Percentiles rank a stretch among this genome's conserved stretches.
Conservation (phyloP, 2,888 invertebrate species). For the Crioceris asparagi region DNA sequence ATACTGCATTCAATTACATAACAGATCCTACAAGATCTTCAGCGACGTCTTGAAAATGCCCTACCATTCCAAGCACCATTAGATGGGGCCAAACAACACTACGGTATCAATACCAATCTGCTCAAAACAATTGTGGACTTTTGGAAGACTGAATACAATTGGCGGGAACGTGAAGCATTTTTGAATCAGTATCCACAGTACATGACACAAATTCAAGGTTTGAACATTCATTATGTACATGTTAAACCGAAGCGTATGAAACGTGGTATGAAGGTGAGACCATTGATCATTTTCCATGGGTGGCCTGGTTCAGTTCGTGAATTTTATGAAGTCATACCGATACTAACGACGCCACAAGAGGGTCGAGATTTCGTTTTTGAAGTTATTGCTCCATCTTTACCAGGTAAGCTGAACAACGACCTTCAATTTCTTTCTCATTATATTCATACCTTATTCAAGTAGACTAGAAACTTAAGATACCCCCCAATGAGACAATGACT, state of each 20-base stretch:
- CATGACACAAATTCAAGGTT: slow-evolving; percentile 58
- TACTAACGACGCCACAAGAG: slow-evolving; percentile 44
- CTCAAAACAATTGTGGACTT: slow-evolving; percentile 57
- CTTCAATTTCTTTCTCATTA: too few species aligned
- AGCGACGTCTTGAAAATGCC: slow-evolving; percentile 43
- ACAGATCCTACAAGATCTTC: slow-evolving; percentile 44
- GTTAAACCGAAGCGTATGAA: slow-evolving; percentile 42
- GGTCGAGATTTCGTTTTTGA: slow-evolving; percentile 51
- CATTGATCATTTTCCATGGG: slow-evolving; percentile 68
- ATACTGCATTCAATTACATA: too few species aligned
- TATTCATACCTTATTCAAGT: too few species aligned
- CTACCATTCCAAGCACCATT: slow-evolving; percentile 41
- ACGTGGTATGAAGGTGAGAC: slow-evolving; percentile 44
- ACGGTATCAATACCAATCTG: slow-evolving; percentile 68
- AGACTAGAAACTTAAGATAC: too few species aligned
- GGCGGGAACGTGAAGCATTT: slow-evolving; percentile 53
- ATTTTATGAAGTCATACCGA: slow-evolving; percentile 65
- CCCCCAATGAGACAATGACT: too few species aligned
- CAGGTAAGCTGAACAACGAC: too few species aligned
- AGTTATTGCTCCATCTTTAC: slow-evolving; percentile 46
- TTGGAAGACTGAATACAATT: slow-evolving; percentile 66
- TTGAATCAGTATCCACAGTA: slow-evolving; percentile 60
- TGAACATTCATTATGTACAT: slow-evolving; percentile 46
- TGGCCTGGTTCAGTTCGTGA: slow-evolving; percentile 88
- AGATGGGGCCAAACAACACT: slow-evolving; percentile 60